Percentiles rank a stretch among this genome's conserved stretches.
Conservation (phyloP, 2,888 invertebrate species). For the Calameuta idolon region DNA sequence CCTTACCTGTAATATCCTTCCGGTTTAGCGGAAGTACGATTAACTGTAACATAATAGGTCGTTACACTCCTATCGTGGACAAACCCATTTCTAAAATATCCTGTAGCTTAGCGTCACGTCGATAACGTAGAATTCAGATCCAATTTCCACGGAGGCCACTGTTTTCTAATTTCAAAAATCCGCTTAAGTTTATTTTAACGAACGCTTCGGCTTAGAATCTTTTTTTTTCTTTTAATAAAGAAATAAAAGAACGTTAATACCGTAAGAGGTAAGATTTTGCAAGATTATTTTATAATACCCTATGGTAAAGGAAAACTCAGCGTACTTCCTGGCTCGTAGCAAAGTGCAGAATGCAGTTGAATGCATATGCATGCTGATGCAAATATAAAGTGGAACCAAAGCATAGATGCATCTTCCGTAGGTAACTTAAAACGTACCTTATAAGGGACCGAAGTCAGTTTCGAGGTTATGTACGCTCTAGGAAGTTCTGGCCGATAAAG, state of each 20-base stretch:
- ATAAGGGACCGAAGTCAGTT: slow-evolving; percentile 4
- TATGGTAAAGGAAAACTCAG: slow-evolving; percentile 7
- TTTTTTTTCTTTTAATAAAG: too few species aligned
- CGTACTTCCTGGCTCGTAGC: slow-evolving; percentile 18
- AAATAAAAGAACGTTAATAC: too few species aligned
- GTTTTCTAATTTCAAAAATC: background rate
- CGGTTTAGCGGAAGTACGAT: background rate
- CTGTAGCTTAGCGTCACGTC: background rate
- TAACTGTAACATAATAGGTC: background rate
- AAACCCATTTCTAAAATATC: background rate
- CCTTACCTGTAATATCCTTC: background rate
- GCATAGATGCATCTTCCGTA: slow-evolving; percentile 7
- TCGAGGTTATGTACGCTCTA: background rate
- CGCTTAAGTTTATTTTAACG: background rate
- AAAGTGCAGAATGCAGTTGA: slow-evolving; percentile 24
- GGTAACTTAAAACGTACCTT: background rate
- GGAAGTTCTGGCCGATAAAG: background rate
- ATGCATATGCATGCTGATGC: slow-evolving; percentile 28
- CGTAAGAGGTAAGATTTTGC: background rate
- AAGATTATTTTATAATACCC: background rate
- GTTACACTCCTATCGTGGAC: background rate
- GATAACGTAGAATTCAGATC: background rate
- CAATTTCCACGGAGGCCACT: background rate
- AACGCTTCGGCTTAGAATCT: too few species aligned
- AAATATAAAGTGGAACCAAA: slow-evolving; percentile 19